phyloP scores from a whole-genome alignment of 2,888 invertebrate genomes.

The Nomada hirtipes region DNA sequence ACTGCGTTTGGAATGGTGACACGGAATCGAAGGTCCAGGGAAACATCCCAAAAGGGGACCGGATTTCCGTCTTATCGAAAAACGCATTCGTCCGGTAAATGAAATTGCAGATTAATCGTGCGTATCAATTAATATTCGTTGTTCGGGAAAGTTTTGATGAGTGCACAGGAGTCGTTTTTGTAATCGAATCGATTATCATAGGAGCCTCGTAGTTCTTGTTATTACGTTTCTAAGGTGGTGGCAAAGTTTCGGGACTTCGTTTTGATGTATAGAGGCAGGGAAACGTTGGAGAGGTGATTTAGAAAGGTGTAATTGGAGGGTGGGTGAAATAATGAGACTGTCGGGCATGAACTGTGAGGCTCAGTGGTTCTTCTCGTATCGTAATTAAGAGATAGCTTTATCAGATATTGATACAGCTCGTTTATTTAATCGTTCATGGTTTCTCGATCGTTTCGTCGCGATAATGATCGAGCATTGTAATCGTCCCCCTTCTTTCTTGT shows the following conservation, averaged over 20 bases:
- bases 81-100: neutral
- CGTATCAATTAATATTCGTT: neutral
- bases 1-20: neutral
- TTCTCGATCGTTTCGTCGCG: constrained; percentile 48
- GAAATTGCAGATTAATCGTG: neutral
- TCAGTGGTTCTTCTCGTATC: constrained; percentile 13
- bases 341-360: constrained; percentile 9
- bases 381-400: constrained; percentile 31
- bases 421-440: constrained; percentile 61
- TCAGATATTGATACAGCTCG: constrained; percentile 35
- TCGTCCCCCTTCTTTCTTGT: constrained; percentile 8
- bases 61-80: neutral
- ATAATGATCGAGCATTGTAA: constrained; percentile 36
- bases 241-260: neutral
- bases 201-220: constrained; percentile 12
- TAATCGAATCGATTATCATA: constrained; percentile 19
- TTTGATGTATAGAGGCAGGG: neutral
- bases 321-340: neutral
- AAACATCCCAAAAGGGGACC: neutral
- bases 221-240: neutral
- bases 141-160: neutral
- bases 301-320: neutral
- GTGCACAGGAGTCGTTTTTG: constrained; percentile 23
- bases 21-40: neutral
- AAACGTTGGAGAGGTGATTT: no score